Base-by-base conservation (phyloP, 2,113 vertebrate species). In the Lophotis ruficrista region DNA sequence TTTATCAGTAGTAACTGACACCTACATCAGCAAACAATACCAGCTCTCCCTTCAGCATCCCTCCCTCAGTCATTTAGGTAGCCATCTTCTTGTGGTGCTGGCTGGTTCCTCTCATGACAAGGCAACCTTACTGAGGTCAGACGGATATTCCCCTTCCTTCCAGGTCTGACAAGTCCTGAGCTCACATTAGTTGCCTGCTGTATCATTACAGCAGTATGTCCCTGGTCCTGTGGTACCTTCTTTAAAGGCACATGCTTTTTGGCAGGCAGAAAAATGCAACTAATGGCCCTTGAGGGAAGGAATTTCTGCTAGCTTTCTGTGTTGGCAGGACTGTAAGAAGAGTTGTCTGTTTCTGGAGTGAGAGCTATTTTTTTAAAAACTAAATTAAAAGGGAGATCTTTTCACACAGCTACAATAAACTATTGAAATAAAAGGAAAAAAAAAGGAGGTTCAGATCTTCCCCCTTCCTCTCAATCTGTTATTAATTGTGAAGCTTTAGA, bases 131-230 rank as follows among this genome's bases (percentile, higher is more conserved):
- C 12, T 31, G 61, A 68, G 60, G 10, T 61, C 37, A 51, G 41
- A 20, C 6, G 28, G 16, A 4, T 47, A 7, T 23, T 43, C 9
- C 25, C 4, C 13, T 64, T 57, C 41, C 41, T 83, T 71, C 27
- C 20, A 21, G 10, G 17, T 30, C 41, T 54, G 38, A 14, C 6
- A 54, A 11, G 31, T 57, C n/a, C 5, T 0, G 14, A 27, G 25
- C 48, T 23, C 0, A 1, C 20, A 3, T 47, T 19, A 20, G 41
- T 35, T 14, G 5, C 13, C 20, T 37, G 4, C 17, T 71, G 31
- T 30, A 17, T 38, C 10, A 4, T 65, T 54, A 8, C 37, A 17
- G 22, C 31, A n/a, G 2, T 16, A 14, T 3, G 9, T 33, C 12
- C 38, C 85, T 45, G 24, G 12, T 80, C 33, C 61, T 51, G 15